These are phyloP conservation scores for Drosophila koepferae DNA, from an alignment of 2,888 invertebrate species.

Conservation along the genomic window DNA sequence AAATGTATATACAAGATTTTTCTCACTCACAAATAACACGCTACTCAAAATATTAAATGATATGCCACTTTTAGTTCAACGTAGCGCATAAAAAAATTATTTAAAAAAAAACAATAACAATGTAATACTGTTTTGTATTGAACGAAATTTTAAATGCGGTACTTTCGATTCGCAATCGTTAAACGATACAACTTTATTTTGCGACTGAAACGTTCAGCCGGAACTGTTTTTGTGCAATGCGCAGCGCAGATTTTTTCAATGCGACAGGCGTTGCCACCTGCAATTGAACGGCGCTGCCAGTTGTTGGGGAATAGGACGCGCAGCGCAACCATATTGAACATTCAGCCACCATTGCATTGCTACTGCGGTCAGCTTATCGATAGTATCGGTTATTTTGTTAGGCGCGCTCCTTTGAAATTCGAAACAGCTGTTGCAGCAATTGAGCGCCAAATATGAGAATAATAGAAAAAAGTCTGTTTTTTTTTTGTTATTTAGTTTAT, in stretches of 20 bases:
- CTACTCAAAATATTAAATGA: constrained; percentile 4
- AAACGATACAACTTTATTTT: constrained; percentile 58
- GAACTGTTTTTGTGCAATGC: constrained; percentile 45
- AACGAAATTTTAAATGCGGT: constrained; percentile 38
- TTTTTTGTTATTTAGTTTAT: constrained; percentile 58
- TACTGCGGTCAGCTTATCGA: neutral
- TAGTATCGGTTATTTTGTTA: constrained; percentile 1
- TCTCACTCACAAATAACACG: constrained; percentile 19
- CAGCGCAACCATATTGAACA: neutral
- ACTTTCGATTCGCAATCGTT: constrained; percentile 5
- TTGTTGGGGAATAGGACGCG: constrained; percentile 14
- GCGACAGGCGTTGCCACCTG: constrained; percentile 41
- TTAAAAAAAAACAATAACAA: constrained; percentile 53
- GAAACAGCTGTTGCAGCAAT: neutral
- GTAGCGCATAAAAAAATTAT: constrained; percentile 37
- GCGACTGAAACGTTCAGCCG: constrained; percentile 51
- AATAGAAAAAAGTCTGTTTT: neutral
- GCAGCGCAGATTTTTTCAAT: constrained; percentile 47
- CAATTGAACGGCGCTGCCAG: constrained; percentile 26
- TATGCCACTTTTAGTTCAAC: constrained; percentile 23
- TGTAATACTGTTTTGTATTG: constrained; percentile 63
- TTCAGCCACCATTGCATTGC: neutral
- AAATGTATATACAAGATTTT: constrained; percentile 30
- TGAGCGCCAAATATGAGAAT: neutral
- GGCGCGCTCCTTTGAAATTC: neutral